These are phyloP conservation scores for Acropora yongei DNA, from an alignment of 64 coral and sea anemone species.

Conservation along the genomic window DNA sequence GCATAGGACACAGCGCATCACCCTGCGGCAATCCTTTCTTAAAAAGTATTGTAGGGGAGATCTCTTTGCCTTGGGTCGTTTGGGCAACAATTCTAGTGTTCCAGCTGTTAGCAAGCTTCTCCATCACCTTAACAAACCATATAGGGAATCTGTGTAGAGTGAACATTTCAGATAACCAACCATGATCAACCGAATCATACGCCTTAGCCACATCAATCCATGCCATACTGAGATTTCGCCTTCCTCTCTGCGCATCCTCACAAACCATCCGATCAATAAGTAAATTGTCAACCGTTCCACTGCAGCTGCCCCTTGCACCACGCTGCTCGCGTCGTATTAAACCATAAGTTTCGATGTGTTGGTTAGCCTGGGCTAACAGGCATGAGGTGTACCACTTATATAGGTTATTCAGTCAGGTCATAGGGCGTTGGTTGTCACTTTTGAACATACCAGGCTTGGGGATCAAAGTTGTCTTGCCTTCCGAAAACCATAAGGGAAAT, in stretches of 20 bases:
- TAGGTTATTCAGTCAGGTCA: background rate
- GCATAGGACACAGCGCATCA: too few species aligned
- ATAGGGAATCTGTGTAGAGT: background rate
- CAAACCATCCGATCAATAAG: too few species aligned
- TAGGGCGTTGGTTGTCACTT: slow-evolving; percentile 1
- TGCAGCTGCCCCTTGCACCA: background rate
- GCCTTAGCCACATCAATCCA: too few species aligned
- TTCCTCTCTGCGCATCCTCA: too few species aligned
- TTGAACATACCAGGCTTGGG: background rate
- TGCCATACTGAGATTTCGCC: too few species aligned
- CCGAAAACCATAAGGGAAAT: too few species aligned
- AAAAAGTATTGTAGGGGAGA: too few species aligned
- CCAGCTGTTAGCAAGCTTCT: background rate
- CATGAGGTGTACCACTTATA: background rate
- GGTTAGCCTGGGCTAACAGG: background rate
- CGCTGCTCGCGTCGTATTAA: background rate
- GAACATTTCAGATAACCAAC: too few species aligned
- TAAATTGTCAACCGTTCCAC: background rate
- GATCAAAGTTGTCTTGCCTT: background rate
- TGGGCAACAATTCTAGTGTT: background rate
- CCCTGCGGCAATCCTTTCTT: too few species aligned
- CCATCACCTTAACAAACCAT: background rate
- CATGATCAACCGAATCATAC: too few species aligned
- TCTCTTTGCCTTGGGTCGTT: background rate
- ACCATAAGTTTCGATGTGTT: too few species aligned